These are phyloP conservation scores for Agriopis leucophaearia DNA, from an alignment of 2,888 invertebrate genomes.

Conservation along the genomic window DNA sequence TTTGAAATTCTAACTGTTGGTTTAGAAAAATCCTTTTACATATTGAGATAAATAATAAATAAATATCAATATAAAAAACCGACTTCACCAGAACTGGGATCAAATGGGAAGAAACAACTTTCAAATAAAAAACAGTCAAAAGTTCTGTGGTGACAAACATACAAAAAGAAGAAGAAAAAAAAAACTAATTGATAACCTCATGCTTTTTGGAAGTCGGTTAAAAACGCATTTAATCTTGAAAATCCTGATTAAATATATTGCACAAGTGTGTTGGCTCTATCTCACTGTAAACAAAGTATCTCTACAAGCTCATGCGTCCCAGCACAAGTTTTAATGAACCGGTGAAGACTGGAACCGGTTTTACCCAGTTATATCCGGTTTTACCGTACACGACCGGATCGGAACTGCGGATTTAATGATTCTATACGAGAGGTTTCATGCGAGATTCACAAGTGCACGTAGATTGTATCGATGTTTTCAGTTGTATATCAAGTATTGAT, in stretches of 20 bases:
- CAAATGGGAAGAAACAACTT: too few relatives aligned
- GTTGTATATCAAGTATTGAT: background rate
- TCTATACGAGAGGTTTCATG: conserved; percentile 9
- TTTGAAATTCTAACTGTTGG: too few relatives aligned
- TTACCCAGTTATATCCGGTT: conserved; percentile 21
- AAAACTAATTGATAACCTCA: too few relatives aligned
- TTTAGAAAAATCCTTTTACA: too few relatives aligned
- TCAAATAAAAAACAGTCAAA: too few relatives aligned
- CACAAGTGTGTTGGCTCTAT: background rate
- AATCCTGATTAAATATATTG: background rate
- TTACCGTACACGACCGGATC: conserved; percentile 16
- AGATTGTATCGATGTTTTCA: conserved; percentile 5
- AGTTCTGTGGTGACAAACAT: too few relatives aligned
- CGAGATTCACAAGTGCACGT: background rate
- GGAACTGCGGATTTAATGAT: conserved; percentile 14
- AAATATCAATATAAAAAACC: too few relatives aligned
- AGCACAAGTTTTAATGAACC: conserved; percentile 33
- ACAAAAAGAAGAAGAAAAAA: too few relatives aligned
- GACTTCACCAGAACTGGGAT: too few relatives aligned
- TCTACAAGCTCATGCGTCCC: conserved; percentile 14
- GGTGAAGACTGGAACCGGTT: conserved; percentile 23
- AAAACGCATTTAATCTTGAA: too few relatives aligned
- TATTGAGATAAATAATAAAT: too few relatives aligned
- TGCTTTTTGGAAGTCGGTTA: too few relatives aligned
- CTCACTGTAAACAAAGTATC: conserved; percentile 15